These are phyloP conservation scores for Leucophenga montana DNA, from an alignment of 2,888 invertebrate species.

Conservation along the genomic window DNA sequence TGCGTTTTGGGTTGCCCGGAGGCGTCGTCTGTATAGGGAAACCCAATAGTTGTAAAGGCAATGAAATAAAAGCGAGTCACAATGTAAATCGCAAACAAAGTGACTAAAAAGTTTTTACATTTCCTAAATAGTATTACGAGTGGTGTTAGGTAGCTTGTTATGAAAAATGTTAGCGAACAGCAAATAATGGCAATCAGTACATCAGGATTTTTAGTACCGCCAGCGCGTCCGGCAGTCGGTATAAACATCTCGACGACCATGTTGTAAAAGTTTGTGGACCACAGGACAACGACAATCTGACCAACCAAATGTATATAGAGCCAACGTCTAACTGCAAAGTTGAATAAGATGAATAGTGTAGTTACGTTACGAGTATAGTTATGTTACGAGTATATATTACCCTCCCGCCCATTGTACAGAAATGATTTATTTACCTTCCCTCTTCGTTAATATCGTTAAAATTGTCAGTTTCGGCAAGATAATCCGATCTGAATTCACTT, in stretches of 20 bases:
- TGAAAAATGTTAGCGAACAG: constrained; percentile 69
- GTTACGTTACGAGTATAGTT: too few relatives aligned
- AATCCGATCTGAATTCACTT: too few relatives aligned
- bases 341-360: not conserved
- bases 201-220: constrained; percentile 73
- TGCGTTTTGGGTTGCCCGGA: constrained; percentile 71
- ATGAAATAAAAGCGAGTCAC: constrained; percentile 62
- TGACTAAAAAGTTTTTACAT: constrained; percentile 54
- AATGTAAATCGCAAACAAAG: constrained; percentile 56
- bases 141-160: constrained; percentile 69
- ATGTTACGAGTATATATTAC: too few relatives aligned
- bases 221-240: constrained; percentile 74
- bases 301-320: constrained; percentile 61
- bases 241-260: constrained; percentile 65
- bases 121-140: constrained; percentile 61
- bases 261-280: constrained; percentile 62
- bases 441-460: too few relatives aligned
- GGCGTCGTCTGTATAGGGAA: constrained; percentile 75
- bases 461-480: too few relatives aligned
- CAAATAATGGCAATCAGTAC: constrained; percentile 72
- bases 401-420: too few relatives aligned
- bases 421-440: too few relatives aligned
- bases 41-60: constrained; percentile 73
- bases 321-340: constrained; percentile 58
- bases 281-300: constrained; percentile 59